These are phyloP conservation scores for Platysternon megacephalum DNA, from an alignment of 2,113 vertebrate genomes.

Conservation along the genomic window DNA sequence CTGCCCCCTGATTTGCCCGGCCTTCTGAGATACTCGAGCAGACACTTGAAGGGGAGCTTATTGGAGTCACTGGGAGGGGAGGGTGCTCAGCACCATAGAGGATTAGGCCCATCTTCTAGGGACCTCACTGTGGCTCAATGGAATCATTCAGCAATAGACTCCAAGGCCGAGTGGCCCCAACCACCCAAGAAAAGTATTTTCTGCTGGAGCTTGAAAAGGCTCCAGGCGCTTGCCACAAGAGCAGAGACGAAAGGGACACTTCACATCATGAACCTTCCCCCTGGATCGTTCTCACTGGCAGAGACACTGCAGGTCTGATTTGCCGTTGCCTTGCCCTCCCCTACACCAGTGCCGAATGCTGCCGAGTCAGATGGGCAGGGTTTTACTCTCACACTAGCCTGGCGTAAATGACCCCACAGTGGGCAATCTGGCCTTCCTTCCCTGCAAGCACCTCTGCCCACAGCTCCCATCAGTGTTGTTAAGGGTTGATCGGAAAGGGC, in stretches of 20 bases:
- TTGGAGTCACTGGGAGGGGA: rapidly evolving
- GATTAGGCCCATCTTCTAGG: not conserved
- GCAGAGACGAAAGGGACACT: not conserved
- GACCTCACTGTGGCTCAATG: rapidly evolving
- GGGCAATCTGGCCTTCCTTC: not conserved
- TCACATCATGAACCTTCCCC: not conserved
- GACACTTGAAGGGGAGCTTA: rapidly evolving
- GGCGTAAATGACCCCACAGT: not conserved
- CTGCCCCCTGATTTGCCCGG: not conserved
- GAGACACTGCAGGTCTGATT: not conserved
- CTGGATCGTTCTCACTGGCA: not conserved
- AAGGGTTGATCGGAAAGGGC: not conserved
- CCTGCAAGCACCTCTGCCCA: not conserved
- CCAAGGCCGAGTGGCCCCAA: not conserved
- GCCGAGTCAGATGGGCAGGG: not conserved
- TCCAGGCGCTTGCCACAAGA: not conserved
- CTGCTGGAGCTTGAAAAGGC: not conserved
- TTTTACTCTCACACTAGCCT: not conserved
- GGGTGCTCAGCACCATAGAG: not conserved
- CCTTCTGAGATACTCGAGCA: not conserved
- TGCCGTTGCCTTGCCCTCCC: not conserved
- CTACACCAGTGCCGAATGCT: not conserved
- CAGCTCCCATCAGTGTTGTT: not conserved
- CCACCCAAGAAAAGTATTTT: not conserved
- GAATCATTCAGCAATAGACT: not conserved